Evolutionary conservation across 2,888 invertebrate genomes (phyloP), one percentile per base, ranked within the genome.

Genomic region (Noctua comes): DNA sequence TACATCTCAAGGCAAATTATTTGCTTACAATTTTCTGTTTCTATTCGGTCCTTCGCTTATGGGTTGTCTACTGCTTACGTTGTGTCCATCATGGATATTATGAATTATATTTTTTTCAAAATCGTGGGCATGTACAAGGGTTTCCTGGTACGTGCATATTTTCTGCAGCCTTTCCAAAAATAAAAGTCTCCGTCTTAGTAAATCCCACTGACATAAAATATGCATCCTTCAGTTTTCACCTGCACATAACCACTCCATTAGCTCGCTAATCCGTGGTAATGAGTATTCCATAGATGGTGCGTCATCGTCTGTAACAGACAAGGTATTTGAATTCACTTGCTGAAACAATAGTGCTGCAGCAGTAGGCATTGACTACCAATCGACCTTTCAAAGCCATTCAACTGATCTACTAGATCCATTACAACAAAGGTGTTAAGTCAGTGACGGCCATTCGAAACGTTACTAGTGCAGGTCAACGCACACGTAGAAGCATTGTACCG

Each of bases 301-400:
- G 73, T 78, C 85, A 82, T 82, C n/a, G n/a, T 73, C 43, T 70
- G 62, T 70, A 82, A 73, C 78, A 70, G 75, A 78, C 82, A 75
- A 85, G 82, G 69, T 72, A 80, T 77, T 68, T 27, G 51, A 68
- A 51, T 80, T 79, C 59, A 65, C 78, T 68, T 66, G 71, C 54
- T 69, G 57, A 76, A 68, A 82, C 73, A 76, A 71, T 79, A 74
- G 68, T 27, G 40, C 40, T 21, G 57, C 54, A 40, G 48, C 11
- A n/a, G 40, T 77, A 68, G 24, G 51, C 62, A 62, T 51, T 72
- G 76, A 68, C 40, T 76, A 59, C 36, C 66, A 85, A 68, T 79
- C 57, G 64, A 73, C 74, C 73, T 59, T 51, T 82, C 57, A 43
- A 43, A 81, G 31, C 21, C 66, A 57, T 48, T 77, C 72, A 77